phyloP scores from a whole-genome alignment of 2,888 invertebrate species.

The Synergus japonicus region DNA sequence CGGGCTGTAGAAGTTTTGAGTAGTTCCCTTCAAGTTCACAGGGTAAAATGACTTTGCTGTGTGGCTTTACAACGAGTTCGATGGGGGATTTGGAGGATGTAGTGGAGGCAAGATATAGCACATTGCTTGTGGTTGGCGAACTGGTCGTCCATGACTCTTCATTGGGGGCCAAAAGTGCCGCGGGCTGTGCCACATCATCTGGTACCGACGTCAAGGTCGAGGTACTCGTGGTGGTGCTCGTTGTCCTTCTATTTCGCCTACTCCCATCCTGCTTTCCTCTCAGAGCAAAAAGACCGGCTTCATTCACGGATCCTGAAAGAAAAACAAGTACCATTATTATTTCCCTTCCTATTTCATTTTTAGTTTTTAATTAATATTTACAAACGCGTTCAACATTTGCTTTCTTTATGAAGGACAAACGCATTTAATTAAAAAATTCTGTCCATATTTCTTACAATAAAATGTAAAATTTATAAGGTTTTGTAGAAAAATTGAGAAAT shows the following conservation, averaged over 20 bases:
- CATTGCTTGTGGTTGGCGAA: slow-evolving; percentile 63
- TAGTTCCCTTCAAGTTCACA: slow-evolving; percentile 75
- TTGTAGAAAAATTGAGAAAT: not conserved
- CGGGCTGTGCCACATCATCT: slow-evolving; percentile 69
- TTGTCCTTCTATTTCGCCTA: slow-evolving; percentile 69
- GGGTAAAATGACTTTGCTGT: slow-evolving; percentile 72
- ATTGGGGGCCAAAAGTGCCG: slow-evolving; percentile 72
- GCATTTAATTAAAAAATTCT: too few species aligned
- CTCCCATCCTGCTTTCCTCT: slow-evolving; percentile 72
- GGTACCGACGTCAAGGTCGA: slow-evolving; percentile 66
- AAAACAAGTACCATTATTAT: slow-evolving; percentile 39
- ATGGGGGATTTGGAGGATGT: slow-evolving; percentile 66
- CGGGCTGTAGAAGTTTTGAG: slow-evolving; percentile 69
- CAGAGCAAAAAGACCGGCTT: slow-evolving; percentile 72
- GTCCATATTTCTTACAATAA: too few species aligned
- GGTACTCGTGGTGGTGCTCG: slow-evolving; percentile 63
- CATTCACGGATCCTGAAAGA: slow-evolving; percentile 73
- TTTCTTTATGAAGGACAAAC: too few species aligned
- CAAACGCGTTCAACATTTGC: too few species aligned
- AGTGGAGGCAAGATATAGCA: slow-evolving; percentile 58
- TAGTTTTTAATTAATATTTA: too few species aligned
- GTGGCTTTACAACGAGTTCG: slow-evolving; percentile 73
- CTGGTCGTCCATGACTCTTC: slow-evolving; percentile 71
- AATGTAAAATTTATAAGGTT: too few species aligned
- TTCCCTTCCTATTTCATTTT: too few species aligned